phyloP scores from a whole-genome alignment of 2,888 invertebrate genomes.

The Pteria penguin region DNA sequence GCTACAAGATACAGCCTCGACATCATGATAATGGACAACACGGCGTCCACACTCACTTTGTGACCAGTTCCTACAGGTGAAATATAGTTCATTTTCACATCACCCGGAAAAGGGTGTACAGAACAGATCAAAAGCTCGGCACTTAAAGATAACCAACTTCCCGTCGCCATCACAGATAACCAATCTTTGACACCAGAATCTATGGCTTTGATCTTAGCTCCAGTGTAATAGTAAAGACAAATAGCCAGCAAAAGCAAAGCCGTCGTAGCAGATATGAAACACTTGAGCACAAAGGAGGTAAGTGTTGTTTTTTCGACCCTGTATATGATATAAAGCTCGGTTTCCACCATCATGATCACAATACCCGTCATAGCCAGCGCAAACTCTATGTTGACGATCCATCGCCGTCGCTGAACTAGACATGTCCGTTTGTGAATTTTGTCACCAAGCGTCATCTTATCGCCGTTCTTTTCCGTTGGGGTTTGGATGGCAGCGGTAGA shows the following conservation, averaged over 20 bases:
- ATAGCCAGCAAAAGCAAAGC: constrained; percentile 61
- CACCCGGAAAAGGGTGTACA: constrained; percentile 71
- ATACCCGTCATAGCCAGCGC: constrained; percentile 64
- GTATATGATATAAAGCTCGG: constrained; percentile 63
- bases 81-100: constrained; percentile 54
- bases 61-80: constrained; percentile 50
- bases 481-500: background rate
- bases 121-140: constrained; percentile 65
- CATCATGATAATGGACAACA: constrained; percentile 71
- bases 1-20: constrained; percentile 68
- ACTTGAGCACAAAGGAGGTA: constrained; percentile 59
- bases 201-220: constrained; percentile 56
- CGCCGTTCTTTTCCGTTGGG: background rate
- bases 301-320: constrained; percentile 48
- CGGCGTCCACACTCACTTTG: constrained; percentile 64
- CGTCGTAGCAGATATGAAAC: constrained; percentile 62
- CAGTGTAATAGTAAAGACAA: constrained; percentile 60
- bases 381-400: constrained; percentile 66
- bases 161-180: constrained; percentile 59
- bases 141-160: constrained; percentile 53
- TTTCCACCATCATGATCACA: constrained; percentile 69
- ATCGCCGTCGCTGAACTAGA: constrained; percentile 50
- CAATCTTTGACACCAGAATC: constrained; percentile 67
- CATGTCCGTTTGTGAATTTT: constrained; percentile 55
- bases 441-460: constrained; percentile 41